Conservation (phyloP, 2,888 invertebrate species). For the Erebia ligea region DNA sequence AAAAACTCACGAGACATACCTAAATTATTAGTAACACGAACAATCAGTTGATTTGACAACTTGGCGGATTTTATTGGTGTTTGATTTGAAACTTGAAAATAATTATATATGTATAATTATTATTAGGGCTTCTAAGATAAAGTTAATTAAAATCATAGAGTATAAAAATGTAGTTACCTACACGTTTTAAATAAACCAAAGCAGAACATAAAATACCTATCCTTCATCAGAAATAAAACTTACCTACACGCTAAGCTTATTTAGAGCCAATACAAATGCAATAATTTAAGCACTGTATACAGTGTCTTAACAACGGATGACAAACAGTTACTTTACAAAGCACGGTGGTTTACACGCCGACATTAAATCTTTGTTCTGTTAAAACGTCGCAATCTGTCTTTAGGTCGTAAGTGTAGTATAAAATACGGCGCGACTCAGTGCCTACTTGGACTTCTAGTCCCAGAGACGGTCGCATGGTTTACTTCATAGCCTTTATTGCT, state of each 20-base stretch:
- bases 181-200: neutral
- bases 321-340: constrained; percentile 38
- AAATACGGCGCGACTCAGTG: constrained; percentile 48
- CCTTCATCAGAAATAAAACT: neutral
- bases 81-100: too few species aligned
- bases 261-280: constrained; percentile 20
- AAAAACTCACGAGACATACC: too few species aligned
- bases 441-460: constrained; percentile 23
- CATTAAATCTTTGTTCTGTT: constrained; percentile 44
- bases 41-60: too few species aligned
- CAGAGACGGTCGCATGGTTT: neutral
- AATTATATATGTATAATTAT: too few species aligned
- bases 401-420: constrained; percentile 45
- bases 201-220: constrained; percentile 3
- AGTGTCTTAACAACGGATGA: constrained; percentile 35
- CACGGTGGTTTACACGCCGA: constrained; percentile 37
- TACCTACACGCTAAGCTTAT: neutral
- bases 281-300: constrained; percentile 18
- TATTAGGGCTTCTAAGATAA: too few species aligned
- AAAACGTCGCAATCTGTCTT: constrained; percentile 48
- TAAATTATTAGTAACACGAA: too few species aligned
- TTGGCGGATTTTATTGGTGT: too few species aligned
- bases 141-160: neutral
- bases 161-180: neutral
- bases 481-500: too few species aligned